Conservation (phyloP, 2,888 invertebrate genomes). For the Spialia ferax region DNA sequence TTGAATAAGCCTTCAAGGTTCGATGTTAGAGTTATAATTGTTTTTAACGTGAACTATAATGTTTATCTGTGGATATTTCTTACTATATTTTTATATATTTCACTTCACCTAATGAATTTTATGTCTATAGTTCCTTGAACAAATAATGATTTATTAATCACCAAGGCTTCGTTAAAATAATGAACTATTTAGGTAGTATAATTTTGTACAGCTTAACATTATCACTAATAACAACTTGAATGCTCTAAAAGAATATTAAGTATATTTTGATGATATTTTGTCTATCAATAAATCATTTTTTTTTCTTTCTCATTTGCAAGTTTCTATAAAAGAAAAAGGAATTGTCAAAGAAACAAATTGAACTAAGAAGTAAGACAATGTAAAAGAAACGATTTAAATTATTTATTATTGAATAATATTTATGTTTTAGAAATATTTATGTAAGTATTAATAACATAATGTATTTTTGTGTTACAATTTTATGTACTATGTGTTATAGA, state of each 20-base stretch:
- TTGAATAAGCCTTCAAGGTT: background rate
- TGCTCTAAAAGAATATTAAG: too few species aligned
- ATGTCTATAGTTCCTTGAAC: background rate
- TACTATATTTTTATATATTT: conserved; percentile 5
- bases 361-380: background rate
- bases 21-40: too few species aligned
- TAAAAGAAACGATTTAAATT: background rate
- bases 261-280: too few species aligned
- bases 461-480: background rate
- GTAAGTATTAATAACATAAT: background rate
- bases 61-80: background rate
- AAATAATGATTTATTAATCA: background rate
- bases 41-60: background rate
- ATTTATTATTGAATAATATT: background rate
- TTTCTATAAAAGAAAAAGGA: background rate
- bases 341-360: background rate
- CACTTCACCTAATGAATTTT: background rate
- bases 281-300: too few species aligned
- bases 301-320: too few species aligned
- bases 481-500: background rate
- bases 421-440: background rate
- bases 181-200: too few species aligned
- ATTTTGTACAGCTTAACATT: background rate
- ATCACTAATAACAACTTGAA: background rate
- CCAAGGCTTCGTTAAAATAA: too few species aligned